Conservation (phyloP, 2,888 invertebrate species). For the Lissocephala sabroskyi region DNA sequence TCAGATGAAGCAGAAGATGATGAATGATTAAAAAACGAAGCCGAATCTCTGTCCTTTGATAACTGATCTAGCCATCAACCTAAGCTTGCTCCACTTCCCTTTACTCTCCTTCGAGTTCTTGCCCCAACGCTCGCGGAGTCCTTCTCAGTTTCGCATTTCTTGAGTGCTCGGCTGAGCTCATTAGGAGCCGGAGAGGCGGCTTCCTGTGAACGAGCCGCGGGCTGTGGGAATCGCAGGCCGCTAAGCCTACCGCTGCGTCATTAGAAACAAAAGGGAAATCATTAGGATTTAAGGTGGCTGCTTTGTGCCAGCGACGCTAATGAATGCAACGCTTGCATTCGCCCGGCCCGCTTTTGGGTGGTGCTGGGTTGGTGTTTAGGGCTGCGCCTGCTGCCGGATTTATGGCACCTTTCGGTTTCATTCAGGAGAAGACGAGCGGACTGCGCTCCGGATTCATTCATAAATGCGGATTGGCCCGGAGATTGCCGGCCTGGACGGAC, state of each 20-base stretch:
- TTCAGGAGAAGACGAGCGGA: conserved; percentile 28
- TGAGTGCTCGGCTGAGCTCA: no score
- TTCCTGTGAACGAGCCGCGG: no score
- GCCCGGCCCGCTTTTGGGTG: background rate
- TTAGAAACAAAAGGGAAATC: conserved; percentile 58
- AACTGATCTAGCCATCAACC: no score
- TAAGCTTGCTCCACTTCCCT: no score
- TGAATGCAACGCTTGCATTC: conserved; percentile 41
- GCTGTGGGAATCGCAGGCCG: no score
- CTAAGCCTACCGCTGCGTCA: conserved; percentile 53
- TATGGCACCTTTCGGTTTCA: conserved; percentile 47
- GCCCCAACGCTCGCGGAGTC: no score
- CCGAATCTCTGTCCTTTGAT: no score
- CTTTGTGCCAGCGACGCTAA: conserved; percentile 51
- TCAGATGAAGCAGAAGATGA: no score
- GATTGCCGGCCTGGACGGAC: conserved; percentile 11
- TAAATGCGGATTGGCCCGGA: conserved; percentile 38
- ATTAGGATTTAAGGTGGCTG: conserved; percentile 48
- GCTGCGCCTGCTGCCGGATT: conserved; percentile 27
- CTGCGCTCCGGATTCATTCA: conserved; percentile 41
- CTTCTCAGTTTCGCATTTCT: no score
- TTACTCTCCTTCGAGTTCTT: no score
- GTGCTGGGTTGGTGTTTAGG: background rate
- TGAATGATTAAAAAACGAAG: no score
- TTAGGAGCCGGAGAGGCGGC: no score